Evolutionary conservation across 2,797 vertebrate genomes (phyloP).

Genomic region (Tinamus major): DNA sequence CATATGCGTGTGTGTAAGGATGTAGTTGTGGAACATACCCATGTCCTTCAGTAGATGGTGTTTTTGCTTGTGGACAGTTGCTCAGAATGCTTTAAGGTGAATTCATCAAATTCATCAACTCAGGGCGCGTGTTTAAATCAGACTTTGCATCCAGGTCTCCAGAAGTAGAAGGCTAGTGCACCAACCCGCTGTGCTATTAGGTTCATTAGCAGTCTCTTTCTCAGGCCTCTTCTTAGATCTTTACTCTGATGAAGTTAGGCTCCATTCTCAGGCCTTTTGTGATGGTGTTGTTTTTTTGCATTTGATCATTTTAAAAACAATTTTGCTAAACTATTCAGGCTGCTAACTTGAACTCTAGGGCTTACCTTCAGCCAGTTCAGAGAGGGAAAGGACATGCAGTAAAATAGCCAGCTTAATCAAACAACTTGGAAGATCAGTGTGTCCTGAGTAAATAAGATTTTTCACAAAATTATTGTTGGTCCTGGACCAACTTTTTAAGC

Average conservation of each 20-base stretch:
- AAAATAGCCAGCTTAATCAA: background rate
- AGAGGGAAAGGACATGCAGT: background rate
- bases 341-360: background rate
- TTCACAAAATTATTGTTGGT: background rate
- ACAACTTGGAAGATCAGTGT: background rate
- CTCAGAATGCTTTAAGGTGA: background rate
- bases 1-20: rapidly evolving
- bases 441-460: background rate
- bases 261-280: background rate
- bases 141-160: background rate
- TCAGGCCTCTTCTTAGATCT: background rate
- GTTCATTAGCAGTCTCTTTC: background rate
- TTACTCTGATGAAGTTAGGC: background rate
- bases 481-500: background rate
- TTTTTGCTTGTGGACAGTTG: background rate
- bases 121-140: background rate
- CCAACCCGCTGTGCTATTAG: background rate
- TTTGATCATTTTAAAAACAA: background rate
- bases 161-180: background rate
- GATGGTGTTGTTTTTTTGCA: background rate
- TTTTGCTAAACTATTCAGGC: background rate
- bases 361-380: background rate
- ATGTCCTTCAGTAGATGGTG: background rate
- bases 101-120: background rate
- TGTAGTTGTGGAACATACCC: background rate